Evolutionary conservation across 2,888 invertebrate genomes (phyloP).

Genomic region (Congeria kusceri): DNA sequence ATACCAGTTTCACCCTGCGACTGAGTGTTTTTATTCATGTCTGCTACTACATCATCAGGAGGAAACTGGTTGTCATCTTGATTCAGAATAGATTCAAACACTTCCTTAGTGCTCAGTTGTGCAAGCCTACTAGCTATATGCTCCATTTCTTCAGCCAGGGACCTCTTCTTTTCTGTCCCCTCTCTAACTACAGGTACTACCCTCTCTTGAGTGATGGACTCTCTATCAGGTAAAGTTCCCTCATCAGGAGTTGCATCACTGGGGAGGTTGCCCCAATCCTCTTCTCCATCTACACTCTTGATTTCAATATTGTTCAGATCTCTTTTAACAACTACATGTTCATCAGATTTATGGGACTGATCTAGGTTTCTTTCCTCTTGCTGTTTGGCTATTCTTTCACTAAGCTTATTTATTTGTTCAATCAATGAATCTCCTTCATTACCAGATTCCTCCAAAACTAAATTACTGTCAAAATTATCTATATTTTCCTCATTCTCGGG

Average conservation of each 20-base stretch:
- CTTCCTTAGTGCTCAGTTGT: no score
- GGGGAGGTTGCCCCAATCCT: not conserved
- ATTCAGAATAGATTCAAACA: no score
- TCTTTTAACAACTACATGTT: not conserved
- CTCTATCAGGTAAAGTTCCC: not conserved
- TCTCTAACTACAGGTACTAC: not conserved
- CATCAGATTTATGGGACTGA: not conserved
- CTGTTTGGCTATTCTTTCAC: not conserved
- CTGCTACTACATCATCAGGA: no score
- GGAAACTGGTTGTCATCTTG: no score
- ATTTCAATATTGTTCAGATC: not conserved
- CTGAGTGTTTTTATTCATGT: no score
- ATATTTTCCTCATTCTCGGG: no score
- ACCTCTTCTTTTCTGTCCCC: not conserved
- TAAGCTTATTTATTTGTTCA: slow-evolving; percentile 22
- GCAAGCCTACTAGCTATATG: no score
- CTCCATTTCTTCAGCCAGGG: no score
- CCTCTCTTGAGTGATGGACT: not conserved
- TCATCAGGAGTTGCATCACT: no score
- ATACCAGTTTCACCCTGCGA: no score
- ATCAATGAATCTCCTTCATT: slow-evolving; percentile 41
- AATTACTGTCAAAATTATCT: no score
- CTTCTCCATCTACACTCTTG: not conserved
- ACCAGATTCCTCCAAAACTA: slow-evolving; percentile 50
- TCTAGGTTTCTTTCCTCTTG: not conserved